Evolutionary conservation across 2,888 invertebrate species (phyloP).

Genomic region (Phortica okadai): DNA sequence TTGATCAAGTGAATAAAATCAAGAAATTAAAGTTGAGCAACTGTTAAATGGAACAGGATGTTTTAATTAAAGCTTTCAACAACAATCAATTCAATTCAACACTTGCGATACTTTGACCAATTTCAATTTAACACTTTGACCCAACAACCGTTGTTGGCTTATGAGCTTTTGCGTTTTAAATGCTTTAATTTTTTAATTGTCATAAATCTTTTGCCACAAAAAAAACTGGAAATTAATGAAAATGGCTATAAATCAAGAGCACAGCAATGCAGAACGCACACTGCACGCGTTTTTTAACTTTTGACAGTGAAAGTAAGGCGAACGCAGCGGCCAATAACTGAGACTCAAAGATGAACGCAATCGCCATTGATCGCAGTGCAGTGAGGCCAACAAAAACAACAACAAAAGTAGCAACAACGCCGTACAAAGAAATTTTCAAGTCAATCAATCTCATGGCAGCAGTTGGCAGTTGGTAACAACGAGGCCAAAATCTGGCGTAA

Average conservation of each 20-base stretch:
- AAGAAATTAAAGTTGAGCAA: too few species aligned
- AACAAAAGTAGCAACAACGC: background rate
- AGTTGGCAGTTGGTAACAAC: background rate
- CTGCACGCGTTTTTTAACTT: background rate
- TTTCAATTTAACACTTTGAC: background rate
- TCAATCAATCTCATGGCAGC: constrained; percentile 19
- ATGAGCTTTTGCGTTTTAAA: background rate
- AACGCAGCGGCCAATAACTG: background rate
- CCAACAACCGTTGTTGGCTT: background rate
- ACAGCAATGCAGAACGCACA: background rate
- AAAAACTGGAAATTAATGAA: background rate
- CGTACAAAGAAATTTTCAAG: background rate
- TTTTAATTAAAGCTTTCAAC: too few species aligned
- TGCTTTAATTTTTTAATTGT: background rate
- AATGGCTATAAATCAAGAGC: background rate
- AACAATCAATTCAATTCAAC: too few species aligned
- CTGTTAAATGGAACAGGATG: too few species aligned
- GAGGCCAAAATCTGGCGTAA: constrained; percentile 50
- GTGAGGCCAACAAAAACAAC: background rate
- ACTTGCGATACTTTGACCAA: too few species aligned
- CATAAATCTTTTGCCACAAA: background rate
- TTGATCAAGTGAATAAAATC: too few species aligned
- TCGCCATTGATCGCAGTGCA: constrained; percentile 29
- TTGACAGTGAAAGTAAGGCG: constrained; percentile 64
- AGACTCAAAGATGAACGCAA: background rate